A percentile compares a stretch with the other conserved stretches of the same genome.
These are phyloP conservation scores for Caerostris extrusa DNA, from an alignment of 1,140 invertebrate genomes.

Conservation along the genomic window DNA sequence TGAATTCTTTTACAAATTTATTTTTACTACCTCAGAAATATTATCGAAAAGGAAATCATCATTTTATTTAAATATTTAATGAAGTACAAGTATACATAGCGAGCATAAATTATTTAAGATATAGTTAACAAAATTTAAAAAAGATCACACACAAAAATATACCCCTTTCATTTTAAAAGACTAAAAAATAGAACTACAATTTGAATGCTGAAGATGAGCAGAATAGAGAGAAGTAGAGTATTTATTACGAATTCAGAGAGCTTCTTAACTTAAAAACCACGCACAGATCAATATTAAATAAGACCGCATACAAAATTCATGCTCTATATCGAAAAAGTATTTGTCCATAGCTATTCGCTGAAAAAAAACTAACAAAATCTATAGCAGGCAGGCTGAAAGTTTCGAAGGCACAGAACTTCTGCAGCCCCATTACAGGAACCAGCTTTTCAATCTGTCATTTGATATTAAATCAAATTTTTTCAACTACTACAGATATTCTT, in stretches of 20 bases:
- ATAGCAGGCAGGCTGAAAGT: neutral
- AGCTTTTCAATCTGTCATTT: conserved; percentile 41
- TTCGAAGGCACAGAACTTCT: neutral
- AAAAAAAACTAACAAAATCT: neutral
- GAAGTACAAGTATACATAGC: too few species aligned
- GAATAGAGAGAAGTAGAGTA: neutral
- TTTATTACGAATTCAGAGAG: neutral
- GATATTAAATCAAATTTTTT: conserved; percentile 56
- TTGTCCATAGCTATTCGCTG: neutral
- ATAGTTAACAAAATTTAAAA: too few species aligned
- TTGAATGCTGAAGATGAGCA: neutral
- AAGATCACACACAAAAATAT: too few species aligned
- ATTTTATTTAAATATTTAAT: too few species aligned
- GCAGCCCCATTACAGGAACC: neutral
- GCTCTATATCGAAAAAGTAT: neutral
- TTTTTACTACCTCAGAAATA: too few species aligned
- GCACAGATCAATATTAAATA: neutral
- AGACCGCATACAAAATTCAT: neutral
- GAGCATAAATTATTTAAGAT: too few species aligned
- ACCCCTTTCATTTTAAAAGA: too few species aligned
- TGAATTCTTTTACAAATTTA: too few species aligned
- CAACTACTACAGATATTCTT: conserved; percentile 45
- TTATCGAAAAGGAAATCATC: too few species aligned
- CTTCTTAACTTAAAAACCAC: neutral
- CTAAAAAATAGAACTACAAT: neutral